Conservation (phyloP, 2,888 invertebrate species). For the Nomada hirtipes region DNA sequence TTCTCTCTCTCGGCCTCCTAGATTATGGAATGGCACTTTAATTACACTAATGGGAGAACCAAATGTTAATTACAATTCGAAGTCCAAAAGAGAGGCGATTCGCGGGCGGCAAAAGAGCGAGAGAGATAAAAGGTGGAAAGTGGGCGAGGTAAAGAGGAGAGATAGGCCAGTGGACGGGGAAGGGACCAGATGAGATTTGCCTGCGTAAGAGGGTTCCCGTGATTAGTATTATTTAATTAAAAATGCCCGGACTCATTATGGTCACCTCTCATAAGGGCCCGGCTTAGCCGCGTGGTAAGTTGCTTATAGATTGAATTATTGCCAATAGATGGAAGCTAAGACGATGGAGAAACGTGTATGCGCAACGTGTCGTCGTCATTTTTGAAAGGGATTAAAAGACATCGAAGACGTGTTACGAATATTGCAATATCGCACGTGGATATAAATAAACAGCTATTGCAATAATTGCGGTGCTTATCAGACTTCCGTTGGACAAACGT, state of each 20-base stretch:
- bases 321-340: not conserved
- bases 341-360: no score
- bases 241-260: slow-evolving; percentile 75
- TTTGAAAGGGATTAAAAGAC: no score
- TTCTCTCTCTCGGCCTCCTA: slow-evolving; percentile 82
- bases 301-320: slow-evolving; percentile 53
- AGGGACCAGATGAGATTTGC: slow-evolving; percentile 69
- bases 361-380: no score
- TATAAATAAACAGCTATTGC: no score
- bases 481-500: no score
- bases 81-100: slow-evolving; percentile 87
- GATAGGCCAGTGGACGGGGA: slow-evolving; percentile 44
- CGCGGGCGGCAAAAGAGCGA: slow-evolving; percentile 72
- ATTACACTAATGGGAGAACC: slow-evolving; percentile 91
- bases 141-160: slow-evolving; percentile 46
- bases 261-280: slow-evolving; percentile 60
- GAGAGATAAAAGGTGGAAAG: slow-evolving; percentile 52
- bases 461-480: no score
- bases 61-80: slow-evolving; percentile 91
- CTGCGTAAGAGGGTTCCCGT: slow-evolving; percentile 74
- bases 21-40: slow-evolving; percentile 89
- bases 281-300: slow-evolving; percentile 34
- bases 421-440: no score
- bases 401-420: no score
- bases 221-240: slow-evolving; percentile 84